Percentiles rank a stretch among this genome's conserved stretches.
These are phyloP conservation scores for Lepetodrilus schrolli DNA, from an alignment of 2,888 invertebrate species.

Conservation along the genomic window DNA sequence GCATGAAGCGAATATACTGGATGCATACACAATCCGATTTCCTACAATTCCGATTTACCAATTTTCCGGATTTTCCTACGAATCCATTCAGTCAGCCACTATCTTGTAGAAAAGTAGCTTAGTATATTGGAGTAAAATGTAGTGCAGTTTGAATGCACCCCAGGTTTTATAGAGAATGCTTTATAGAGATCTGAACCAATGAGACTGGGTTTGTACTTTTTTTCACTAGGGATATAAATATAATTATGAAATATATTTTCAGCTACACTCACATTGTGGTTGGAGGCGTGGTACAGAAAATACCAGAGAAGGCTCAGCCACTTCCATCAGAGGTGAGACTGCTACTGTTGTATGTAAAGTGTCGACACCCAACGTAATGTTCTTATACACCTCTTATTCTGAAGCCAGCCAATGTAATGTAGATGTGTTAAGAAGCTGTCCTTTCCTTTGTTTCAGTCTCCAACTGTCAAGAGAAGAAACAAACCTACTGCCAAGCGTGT, in stretches of 20 bases:
- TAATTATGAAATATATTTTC: constrained; percentile 19
- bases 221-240: not conserved
- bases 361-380: not conserved
- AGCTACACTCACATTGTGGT: constrained; percentile 63
- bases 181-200: not conserved
- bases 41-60: too few species aligned
- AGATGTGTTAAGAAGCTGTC: not conserved
- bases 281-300: constrained; percentile 65
- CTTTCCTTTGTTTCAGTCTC: constrained; percentile 45
- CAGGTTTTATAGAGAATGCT: not conserved
- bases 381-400: not conserved
- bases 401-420: not conserved
- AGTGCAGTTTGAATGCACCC: too few species aligned
- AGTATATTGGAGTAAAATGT: too few species aligned
- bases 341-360: not conserved
- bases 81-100: too few species aligned
- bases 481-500: constrained; percentile 47
- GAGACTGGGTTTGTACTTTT: not conserved
- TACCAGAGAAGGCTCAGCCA: constrained; percentile 48
- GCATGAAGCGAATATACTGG: too few species aligned
- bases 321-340: constrained; percentile 46
- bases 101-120: too few species aligned
- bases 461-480: constrained; percentile 50
- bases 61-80: too few species aligned
- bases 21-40: too few species aligned